Conservation (phyloP, 2,797 vertebrate species). For the Numenius phaeopus region DNA sequence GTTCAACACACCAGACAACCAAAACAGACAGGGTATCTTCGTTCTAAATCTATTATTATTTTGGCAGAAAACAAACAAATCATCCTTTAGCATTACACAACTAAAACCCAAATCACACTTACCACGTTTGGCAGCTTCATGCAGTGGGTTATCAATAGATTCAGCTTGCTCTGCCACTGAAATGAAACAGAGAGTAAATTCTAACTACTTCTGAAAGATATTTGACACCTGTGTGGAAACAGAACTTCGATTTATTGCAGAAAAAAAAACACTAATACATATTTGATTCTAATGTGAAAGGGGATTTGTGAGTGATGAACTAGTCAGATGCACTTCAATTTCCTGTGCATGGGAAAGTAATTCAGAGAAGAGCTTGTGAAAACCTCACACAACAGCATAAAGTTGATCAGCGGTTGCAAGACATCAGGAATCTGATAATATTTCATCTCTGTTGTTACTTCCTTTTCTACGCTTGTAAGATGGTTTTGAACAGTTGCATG, state of each 20-base stretch:
- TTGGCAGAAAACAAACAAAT: background rate
- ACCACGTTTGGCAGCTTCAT: slow-evolving; percentile 98
- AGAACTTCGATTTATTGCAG: background rate
- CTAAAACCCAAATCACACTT: slow-evolving; percentile 5
- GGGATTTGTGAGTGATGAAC: background rate
- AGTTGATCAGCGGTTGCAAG: background rate
- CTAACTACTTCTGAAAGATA: background rate
- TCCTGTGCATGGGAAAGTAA: background rate
- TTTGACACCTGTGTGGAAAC: background rate
- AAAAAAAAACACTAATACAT: background rate
- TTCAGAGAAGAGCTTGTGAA: background rate
- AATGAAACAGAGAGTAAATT: slow-evolving; percentile 31
- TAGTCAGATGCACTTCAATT: background rate
- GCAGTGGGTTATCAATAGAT: slow-evolving; percentile 96
- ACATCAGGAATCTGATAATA: background rate
- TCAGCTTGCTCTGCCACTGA: slow-evolving; percentile 96
- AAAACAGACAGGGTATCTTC: background rate
- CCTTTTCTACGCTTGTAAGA: background rate
- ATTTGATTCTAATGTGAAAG: background rate
- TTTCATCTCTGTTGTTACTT: background rate
- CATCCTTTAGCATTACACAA: background rate
- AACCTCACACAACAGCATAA: background rate
- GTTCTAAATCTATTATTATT: background rate
- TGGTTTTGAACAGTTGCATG: background rate
- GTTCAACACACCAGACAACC: background rate